Evolutionary conservation across 2,888 invertebrate species (phyloP).

Genomic region (Parthenolecanium corni): DNA sequence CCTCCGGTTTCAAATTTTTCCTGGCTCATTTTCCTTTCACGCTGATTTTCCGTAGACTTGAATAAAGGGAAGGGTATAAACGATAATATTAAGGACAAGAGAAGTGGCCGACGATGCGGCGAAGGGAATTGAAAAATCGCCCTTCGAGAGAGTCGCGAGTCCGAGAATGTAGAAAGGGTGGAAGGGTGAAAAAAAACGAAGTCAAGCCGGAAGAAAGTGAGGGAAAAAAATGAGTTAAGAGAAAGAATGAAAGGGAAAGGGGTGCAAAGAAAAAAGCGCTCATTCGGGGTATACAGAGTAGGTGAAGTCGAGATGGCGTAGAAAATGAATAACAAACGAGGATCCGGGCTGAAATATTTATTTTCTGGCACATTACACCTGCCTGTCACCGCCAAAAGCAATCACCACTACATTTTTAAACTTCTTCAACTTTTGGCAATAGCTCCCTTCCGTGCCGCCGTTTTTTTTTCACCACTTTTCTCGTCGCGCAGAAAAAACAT

Average conservation of each 20-base stretch:
- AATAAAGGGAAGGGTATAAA: conserved; percentile 4
- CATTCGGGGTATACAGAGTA: neutral
- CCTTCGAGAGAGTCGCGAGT: conserved; percentile 18
- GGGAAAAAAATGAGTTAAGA: neutral
- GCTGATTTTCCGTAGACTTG: neutral
- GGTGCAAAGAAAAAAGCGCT: neutral
- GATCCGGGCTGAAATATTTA: conserved; percentile 26
- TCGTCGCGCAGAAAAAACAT: too few relatives aligned
- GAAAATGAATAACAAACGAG: conserved; percentile 28
- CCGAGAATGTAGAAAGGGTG: neutral
- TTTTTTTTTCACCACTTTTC: too few relatives aligned
- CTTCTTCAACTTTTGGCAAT: conserved; percentile 22
- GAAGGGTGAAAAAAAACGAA: neutral
- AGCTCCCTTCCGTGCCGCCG: neutral
- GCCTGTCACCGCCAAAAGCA: conserved; percentile 29
- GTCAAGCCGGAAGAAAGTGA: neutral
- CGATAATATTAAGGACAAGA: conserved; percentile 15
- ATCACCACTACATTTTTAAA: conserved; percentile 28
- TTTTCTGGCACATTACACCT: conserved; percentile 29
- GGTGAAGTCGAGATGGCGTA: conserved; percentile 12
- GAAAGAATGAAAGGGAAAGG: neutral
- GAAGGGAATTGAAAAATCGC: conserved; percentile 19
- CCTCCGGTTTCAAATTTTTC: conserved; percentile 2
- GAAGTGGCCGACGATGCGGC: neutral
- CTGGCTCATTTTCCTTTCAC: neutral